Conservation (phyloP, 2,888 invertebrate species). For the Stenodera caucasica region DNA sequence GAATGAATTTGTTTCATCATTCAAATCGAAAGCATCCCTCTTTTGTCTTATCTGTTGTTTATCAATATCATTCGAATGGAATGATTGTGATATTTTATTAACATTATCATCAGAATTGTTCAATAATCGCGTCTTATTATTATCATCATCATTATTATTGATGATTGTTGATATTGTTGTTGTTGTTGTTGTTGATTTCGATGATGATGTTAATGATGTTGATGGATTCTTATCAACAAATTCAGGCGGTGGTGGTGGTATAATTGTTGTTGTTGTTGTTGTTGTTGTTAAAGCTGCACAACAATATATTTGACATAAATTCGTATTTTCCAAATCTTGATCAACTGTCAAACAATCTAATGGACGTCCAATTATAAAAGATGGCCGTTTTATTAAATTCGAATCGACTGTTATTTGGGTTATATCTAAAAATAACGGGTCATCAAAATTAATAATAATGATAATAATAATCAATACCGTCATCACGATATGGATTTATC, state of each 20-base stretch:
- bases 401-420: slow-evolving; percentile 41
- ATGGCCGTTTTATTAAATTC: slow-evolving; percentile 40
- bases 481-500: slow-evolving; percentile 42
- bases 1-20: slow-evolving; percentile 42
- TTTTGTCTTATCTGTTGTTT: slow-evolving; percentile 48
- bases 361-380: slow-evolving; percentile 48
- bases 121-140: slow-evolving; percentile 30
- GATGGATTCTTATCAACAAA: slow-evolving; percentile 41
- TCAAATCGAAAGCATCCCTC: slow-evolving; percentile 45
- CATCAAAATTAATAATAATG: neutral
- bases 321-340: slow-evolving; percentile 46
- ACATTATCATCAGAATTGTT: slow-evolving; percentile 42
- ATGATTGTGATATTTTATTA: slow-evolving; percentile 49
- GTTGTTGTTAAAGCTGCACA: slow-evolving; percentile 39
- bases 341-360: slow-evolving; percentile 47
- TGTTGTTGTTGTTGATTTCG: neutral
- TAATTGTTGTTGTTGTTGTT: slow-evolving; percentile 32
- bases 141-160: slow-evolving; percentile 4
- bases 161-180: neutral
- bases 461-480: slow-evolving; percentile 31
- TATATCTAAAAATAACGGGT: slow-evolving; percentile 37
- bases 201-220: neutral
- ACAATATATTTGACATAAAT: slow-evolving; percentile 48
- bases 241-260: slow-evolving; percentile 35
- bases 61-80: slow-evolving; percentile 54